Base-by-base conservation (phyloP, 1,140 invertebrate genomes). In the Atta texana region DNA sequence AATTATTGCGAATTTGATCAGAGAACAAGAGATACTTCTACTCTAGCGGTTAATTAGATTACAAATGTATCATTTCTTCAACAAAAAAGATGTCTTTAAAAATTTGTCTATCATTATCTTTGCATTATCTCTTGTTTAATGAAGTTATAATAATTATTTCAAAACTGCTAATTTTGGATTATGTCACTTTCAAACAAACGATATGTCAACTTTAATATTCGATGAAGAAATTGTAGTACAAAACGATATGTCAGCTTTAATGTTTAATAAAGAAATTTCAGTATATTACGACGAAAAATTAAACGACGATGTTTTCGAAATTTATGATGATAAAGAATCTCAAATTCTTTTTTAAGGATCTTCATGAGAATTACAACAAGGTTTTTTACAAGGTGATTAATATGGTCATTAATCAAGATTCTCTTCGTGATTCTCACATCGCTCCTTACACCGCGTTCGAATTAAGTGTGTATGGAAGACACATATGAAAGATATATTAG, bases 401-500 rank as follows among this genome's bases (percentile, higher is more conserved):
- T 21, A 44, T 24, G 24, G 24, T 44, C 64, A 3, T 68, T 68
- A 12, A 10, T 8, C 1, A 18, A 57, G 18, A n/a, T 57, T 21
- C 7, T 21, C n/a, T 61, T 16, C 3, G 59, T 12, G 24, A 63
- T 28, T 63, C 59, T 63, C 24, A n/a, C 24, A 31, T 63, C 16
- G 63, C 16, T 31, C n/a, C 14, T 75, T 75, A 34, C 12, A 3
- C 31, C 24, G 18, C 12, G 10, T 16, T 18, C 21, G 34, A 49
- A 18, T 14, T 24, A 28, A 77, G 10, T 39, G 24, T n/a, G 6
- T 6, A 44, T 44, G 39, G 8, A 44, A 55, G 12, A 21, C 55
- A 24, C 10, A 8, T 18, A 18, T 57, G 51, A 57, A 81, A 71
- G 51, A 81, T 69, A 18, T 39, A 53, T 68, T 61, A 21, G 24